phyloP scores from a whole-genome alignment of 1,140 invertebrate species.

The Zaprionus vittiger region DNA sequence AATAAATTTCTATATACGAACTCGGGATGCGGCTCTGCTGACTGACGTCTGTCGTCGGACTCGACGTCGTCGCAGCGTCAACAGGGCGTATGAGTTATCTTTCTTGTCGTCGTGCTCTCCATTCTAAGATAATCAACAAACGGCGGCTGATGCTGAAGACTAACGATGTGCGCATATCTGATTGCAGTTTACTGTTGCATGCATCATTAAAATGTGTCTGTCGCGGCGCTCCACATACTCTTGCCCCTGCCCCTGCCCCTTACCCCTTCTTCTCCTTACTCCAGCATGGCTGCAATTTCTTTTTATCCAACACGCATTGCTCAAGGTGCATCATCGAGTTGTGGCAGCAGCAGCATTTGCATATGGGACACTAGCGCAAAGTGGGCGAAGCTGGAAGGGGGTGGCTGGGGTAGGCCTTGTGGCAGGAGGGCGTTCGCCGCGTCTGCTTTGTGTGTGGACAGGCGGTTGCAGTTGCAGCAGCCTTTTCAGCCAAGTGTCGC shows the following conservation, averaged over 20 bases:
- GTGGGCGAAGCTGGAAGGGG: not conserved
- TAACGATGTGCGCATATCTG: slow-evolving; percentile 83
- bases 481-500: slow-evolving; percentile 67
- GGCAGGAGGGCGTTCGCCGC: slow-evolving; percentile 7
- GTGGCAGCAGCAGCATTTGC: slow-evolving; percentile 62
- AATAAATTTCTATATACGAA: slow-evolving; percentile 75
- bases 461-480: slow-evolving; percentile 49
- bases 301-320: slow-evolving; percentile 72
- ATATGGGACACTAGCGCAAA: slow-evolving; percentile 46
- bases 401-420: not conserved
- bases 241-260: not conserved
- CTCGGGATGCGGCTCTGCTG: too few species aligned
- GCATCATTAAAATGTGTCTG: slow-evolving; percentile 82
- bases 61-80: slow-evolving; percentile 16
- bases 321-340: slow-evolving; percentile 69
- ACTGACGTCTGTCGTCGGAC: slow-evolving; percentile 10
- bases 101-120: slow-evolving; percentile 67
- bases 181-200: slow-evolving; percentile 83
- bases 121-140: slow-evolving; percentile 83
- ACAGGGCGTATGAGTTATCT: slow-evolving; percentile 78
- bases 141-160: slow-evolving; percentile 81
- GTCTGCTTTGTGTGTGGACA: slow-evolving; percentile 58
- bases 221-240: slow-evolving; percentile 9
- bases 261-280: slow-evolving; percentile 14
- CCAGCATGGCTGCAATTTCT: slow-evolving; percentile 63